Percentiles rank a stretch among this genome's conserved stretches.
Evolutionary conservation across 2,888 invertebrate species (phyloP).

Genomic region (Drosophila pegasa): DNA sequence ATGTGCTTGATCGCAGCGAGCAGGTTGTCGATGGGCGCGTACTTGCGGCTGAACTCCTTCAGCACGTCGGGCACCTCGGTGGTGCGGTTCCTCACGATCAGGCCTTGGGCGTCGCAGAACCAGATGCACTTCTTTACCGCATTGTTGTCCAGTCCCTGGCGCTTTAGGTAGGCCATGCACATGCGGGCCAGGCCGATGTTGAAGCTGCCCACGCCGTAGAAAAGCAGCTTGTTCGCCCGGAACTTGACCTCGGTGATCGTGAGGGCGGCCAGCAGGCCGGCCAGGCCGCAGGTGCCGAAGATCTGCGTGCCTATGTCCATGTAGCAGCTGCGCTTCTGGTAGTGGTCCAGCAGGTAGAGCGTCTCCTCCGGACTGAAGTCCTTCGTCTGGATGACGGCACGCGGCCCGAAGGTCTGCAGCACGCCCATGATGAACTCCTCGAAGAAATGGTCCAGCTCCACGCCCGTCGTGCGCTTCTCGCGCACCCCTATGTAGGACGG

Average conservation of each 20-base stretch:
- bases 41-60: slow-evolving; percentile 28
- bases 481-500: slow-evolving; percentile 39
- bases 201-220: slow-evolving; percentile 42
- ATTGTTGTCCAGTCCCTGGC: slow-evolving; percentile 42
- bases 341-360: slow-evolving; percentile 24
- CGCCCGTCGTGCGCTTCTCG: slow-evolving; percentile 22
- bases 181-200: slow-evolving; percentile 59
- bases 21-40: slow-evolving; percentile 24
- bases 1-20: slow-evolving; percentile 38
- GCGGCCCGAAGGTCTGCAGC: slow-evolving; percentile 46
- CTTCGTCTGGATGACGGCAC: slow-evolving; percentile 44
- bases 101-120: slow-evolving; percentile 58
- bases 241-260: slow-evolving; percentile 28
- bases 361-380: slow-evolving; percentile 25
- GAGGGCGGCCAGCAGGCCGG: slow-evolving; percentile 52
- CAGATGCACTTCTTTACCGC: slow-evolving; percentile 51
- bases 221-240: slow-evolving; percentile 41
- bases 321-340: slow-evolving; percentile 45
- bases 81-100: slow-evolving; percentile 42
- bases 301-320: slow-evolving; percentile 52
- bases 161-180: slow-evolving; percentile 50
- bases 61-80: slow-evolving; percentile 32
- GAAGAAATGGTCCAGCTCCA: slow-evolving; percentile 42
- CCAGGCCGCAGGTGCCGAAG: slow-evolving; percentile 51
- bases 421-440: slow-evolving; percentile 61